Evolutionary conservation across 2,113 vertebrate species (phyloP), one percentile per base, ranked within the genome.

Genomic region (Mirza zaza): DNA sequence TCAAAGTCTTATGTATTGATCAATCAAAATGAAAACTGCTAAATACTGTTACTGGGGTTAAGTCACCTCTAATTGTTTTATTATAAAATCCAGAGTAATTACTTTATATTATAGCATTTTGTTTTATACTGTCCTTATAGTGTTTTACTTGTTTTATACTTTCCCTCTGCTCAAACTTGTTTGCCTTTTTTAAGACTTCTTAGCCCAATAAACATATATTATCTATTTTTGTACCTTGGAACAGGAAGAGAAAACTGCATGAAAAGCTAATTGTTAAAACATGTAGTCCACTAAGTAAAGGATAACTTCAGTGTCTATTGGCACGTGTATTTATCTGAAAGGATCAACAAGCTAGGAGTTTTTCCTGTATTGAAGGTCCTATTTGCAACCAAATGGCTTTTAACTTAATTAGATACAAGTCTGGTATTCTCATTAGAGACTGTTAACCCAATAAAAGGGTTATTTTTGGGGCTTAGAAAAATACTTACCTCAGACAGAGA

Each of bases 51-150:
- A 55, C 13, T 91, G 11, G 23, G 14, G 48, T 65, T 79, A 15
- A 87, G 63, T 14, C 15, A 91, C 10, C 71, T 57, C 81, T 85
- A 81, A 81, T 23, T 84, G 14, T 91, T 91, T 73, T 59, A 94
- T 94, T 50, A 50, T 45, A 83, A 95, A 82, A 85, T 76, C n/a
- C 81, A 92, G 50, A 79, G 34, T 68, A 92, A 87, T 84, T 65
- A 65, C 75, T 79, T 84, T 15, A 32, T 55, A 77, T 79, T 48
- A n/a, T 8, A 65, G 23, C 45, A 83, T 81, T 87, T 48, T 73
- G 59, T 79, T 84, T 91, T 84, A 70, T 21, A 80, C n/a, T 75
- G 89, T n/a, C 9, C 27, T 67, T 59, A 73, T 20, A 92, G 32
- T 11, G 77, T 55, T 84, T 91, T 55, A 57, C 27, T 75, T 92